These are phyloP conservation scores for Drosophila pandora DNA, from an alignment of 1,140 invertebrate genomes.

Conservation along the genomic window DNA sequence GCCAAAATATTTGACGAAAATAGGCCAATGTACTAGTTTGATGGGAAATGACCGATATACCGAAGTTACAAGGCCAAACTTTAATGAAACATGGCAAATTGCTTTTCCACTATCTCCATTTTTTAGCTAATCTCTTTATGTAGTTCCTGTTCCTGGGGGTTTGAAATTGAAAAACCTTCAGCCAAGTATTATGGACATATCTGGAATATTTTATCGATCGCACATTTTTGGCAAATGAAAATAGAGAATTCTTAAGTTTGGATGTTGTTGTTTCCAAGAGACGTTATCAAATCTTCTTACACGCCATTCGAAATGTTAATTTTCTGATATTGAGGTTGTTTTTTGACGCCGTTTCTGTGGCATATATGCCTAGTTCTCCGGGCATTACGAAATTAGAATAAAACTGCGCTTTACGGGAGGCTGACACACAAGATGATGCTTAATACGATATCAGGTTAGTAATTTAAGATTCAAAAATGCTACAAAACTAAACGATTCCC, in stretches of 20 bases:
- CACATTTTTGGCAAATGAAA: slow-evolving; percentile 34
- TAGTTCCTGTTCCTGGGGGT: background rate
- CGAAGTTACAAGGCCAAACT: slow-evolving; percentile 42
- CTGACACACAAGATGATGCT: slow-evolving; percentile 48
- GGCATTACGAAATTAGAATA: slow-evolving; percentile 73
- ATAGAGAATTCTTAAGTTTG: slow-evolving; percentile 26
- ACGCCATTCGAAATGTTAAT: slow-evolving; percentile 75
- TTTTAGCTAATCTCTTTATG: slow-evolving; percentile 42
- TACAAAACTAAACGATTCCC: background rate
- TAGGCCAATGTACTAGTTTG: slow-evolving; percentile 14
- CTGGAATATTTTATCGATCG: slow-evolving; percentile 41
- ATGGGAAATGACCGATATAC: slow-evolving; percentile 50
- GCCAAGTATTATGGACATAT: slow-evolving; percentile 34
- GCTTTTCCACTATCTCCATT: slow-evolving; percentile 32
- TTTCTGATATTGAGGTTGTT: slow-evolving; percentile 60
- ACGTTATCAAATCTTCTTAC: slow-evolving; percentile 58
- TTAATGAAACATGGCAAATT: slow-evolving; percentile 41
- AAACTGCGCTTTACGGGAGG: slow-evolving; percentile 54
- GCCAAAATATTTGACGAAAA: slow-evolving; percentile 27
- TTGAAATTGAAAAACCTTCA: slow-evolving; percentile 47
- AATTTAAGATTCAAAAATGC: background rate
- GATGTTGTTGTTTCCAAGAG: slow-evolving; percentile 19
- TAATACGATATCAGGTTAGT: slow-evolving; percentile 19
- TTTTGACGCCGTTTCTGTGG: slow-evolving; percentile 24
- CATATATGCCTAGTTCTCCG: slow-evolving; percentile 63